phyloP scores from a whole-genome alignment of 2,888 invertebrate species.

The Hypena proboscidalis region DNA sequence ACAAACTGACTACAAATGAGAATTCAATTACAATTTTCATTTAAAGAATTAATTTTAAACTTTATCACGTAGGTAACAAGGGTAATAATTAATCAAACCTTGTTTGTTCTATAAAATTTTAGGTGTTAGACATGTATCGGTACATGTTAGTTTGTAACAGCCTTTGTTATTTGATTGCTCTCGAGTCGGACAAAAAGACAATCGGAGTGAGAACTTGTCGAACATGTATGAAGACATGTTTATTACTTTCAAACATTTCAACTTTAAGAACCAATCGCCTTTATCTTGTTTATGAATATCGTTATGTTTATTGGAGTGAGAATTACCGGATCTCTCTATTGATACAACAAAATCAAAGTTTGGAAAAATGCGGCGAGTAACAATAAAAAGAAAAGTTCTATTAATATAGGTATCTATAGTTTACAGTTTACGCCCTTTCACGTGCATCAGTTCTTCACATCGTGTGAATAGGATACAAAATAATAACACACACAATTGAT shows the following conservation, averaged over 20 bases:
- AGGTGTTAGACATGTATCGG: conserved; percentile 36
- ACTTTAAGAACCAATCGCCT: conserved; percentile 30
- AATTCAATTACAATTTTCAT: conserved; percentile 2
- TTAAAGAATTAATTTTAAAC: conserved; percentile 4
- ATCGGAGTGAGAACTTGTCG: conserved; percentile 38
- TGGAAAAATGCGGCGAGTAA: not conserved
- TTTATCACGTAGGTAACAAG: conserved; percentile 15
- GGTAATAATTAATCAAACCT: conserved; percentile 5
- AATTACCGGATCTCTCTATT: conserved; percentile 7
- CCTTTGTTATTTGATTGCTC: conserved; percentile 48
- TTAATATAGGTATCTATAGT: not conserved
- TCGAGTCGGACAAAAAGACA: conserved; percentile 51
- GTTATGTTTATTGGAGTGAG: conserved; percentile 31
- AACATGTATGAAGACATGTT: conserved; percentile 42
- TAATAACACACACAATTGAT: conserved; percentile 30
- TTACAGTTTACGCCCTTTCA: not conserved
- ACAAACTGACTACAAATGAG: conserved; percentile 40
- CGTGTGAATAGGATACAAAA: conserved; percentile 21
- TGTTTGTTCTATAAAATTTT: conserved; percentile 17
- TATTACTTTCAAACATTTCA: conserved; percentile 39
- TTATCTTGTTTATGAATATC: conserved; percentile 34
- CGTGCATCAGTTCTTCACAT: not conserved
- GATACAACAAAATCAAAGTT: conserved; percentile 1
- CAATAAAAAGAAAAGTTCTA: not conserved
- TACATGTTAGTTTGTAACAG: conserved; percentile 40